These are phyloP conservation scores for Vombatus ursinus DNA, from an alignment of 2,113 vertebrate species.

Conservation along the genomic window DNA sequence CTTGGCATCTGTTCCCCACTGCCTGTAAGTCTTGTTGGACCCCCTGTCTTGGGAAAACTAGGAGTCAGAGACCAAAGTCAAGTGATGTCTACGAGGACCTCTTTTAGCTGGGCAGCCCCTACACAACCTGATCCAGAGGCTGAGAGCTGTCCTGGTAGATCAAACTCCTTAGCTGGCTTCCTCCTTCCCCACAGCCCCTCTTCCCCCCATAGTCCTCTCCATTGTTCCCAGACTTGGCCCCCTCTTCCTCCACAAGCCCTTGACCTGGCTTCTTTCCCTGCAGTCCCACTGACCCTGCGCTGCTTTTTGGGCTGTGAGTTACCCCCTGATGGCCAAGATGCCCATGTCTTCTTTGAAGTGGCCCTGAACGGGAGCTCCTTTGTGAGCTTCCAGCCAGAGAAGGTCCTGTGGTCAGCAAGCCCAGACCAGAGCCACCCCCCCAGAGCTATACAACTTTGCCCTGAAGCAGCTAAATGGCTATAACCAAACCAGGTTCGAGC, in stretches of 20 bases:
- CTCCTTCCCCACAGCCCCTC: background rate
- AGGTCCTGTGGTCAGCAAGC: constrained; percentile 66
- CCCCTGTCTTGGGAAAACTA: background rate
- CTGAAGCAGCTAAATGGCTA: constrained; percentile 77
- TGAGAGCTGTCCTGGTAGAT: background rate
- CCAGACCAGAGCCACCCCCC: background rate
- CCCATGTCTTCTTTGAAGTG: constrained; percentile 80
- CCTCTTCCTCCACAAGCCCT: background rate
- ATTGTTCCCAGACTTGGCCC: too few relatives aligned
- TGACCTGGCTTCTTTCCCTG: constrained; percentile 7
- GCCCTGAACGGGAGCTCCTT: constrained; percentile 78
- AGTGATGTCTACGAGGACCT: background rate
- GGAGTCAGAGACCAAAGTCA: background rate
- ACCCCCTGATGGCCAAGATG: constrained; percentile 37
- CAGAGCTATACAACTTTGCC: constrained; percentile 11
- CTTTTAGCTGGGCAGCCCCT: background rate
- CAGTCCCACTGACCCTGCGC: constrained; percentile 80
- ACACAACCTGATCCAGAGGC: background rate
- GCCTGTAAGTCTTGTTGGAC: too few relatives aligned
- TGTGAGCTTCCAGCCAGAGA: constrained; percentile 78
- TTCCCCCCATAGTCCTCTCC: background rate
- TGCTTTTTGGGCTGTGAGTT: constrained; percentile 81
- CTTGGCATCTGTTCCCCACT: background rate
- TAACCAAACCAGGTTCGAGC: constrained; percentile 68
- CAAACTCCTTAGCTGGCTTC: background rate